Evolutionary conservation across 2,888 invertebrate species (phyloP), one percentile per base, ranked within the genome.

Genomic region (Diabrotica balteata): DNA sequence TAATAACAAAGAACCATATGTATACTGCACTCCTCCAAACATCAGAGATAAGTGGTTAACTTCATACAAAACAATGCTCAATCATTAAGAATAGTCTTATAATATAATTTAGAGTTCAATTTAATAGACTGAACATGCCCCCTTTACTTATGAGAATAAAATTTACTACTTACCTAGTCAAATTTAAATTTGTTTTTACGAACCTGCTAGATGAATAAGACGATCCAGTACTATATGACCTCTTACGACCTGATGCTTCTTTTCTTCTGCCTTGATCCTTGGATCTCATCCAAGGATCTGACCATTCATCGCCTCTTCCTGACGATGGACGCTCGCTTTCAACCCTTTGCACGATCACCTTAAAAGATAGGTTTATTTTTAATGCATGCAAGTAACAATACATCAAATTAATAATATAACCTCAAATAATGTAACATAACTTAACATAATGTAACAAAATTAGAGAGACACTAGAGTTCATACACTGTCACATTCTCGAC

Each of bases 281-380:
- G 4, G 89, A 88, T 46, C 91, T 85, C 91, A 95, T 95, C 97
- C 97, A 97, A 0, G 97, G 97, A 85, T 97, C 97, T 53, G 93
- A 93, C 96, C 97, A 97, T 78, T 96, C 96, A 81, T 97, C 96
- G 0, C 90, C 92, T 53, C 89, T 88, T 46, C 78, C 79, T 8
- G 74, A 75, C 54, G 81, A 17, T 7, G 70, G 60, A 77, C 80
- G 69, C 78, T 0, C 90, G 92, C 54, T 89, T 88, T 50, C 78
- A 77, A 77, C 90, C 43, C 93, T 88, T 81, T 93, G 93, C 0
- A 93, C 92, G 72, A 92, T 93, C 2, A 93, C 93, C 65, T 72
- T 42, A 44, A 46, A 47, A 46, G 6, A n/a, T 32, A 0, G 32
- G 32, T 32, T 32, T 32, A 32, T 32, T 32, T 32, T 32, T 32